A percentile compares a stretch with the other conserved stretches of the same genome.
These are phyloP conservation scores for Hemiprocne comata DNA, from an alignment of 2,113 vertebrate species.

Conservation along the genomic window DNA sequence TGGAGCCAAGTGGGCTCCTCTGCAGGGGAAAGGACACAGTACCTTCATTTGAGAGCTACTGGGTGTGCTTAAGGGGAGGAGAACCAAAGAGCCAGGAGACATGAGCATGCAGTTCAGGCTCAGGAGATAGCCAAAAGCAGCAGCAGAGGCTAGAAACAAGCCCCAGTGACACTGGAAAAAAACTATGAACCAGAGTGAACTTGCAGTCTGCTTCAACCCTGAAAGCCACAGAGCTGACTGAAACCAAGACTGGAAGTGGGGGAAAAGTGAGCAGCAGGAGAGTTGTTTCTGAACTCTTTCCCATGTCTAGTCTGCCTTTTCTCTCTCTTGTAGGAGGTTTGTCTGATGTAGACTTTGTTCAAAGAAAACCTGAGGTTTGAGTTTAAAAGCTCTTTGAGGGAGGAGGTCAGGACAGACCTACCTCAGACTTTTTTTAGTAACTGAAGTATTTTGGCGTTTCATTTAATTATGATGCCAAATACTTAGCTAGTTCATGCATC, in stretches of 20 bases:
- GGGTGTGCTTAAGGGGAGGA: neutral
- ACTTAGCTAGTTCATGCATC: neutral
- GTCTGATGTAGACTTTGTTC: slow-evolving; percentile 5
- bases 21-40: neutral
- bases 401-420: neutral
- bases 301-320: slow-evolving; percentile 26
- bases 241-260: neutral
- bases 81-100: neutral
- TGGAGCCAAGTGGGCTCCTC: neutral
- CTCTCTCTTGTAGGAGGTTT: neutral
- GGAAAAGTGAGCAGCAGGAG: slow-evolving; percentile 57
- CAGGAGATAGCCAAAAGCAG: neutral
- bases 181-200: neutral
- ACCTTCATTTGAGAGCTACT: neutral
- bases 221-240: slow-evolving; percentile 12
- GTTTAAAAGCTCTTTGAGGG: neutral
- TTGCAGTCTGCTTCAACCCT: neutral
- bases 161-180: neutral
- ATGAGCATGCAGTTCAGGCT: neutral
- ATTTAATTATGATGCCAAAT: neutral
- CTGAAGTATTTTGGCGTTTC: neutral
- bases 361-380: slow-evolving; percentile 27
- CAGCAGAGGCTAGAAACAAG: neutral
- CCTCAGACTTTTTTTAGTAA: neutral
- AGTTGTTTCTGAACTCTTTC: slow-evolving; percentile 37